Evolutionary conservation across 2,888 invertebrate genomes (phyloP).

Genomic region (Sceliomorpha sp.): DNA sequence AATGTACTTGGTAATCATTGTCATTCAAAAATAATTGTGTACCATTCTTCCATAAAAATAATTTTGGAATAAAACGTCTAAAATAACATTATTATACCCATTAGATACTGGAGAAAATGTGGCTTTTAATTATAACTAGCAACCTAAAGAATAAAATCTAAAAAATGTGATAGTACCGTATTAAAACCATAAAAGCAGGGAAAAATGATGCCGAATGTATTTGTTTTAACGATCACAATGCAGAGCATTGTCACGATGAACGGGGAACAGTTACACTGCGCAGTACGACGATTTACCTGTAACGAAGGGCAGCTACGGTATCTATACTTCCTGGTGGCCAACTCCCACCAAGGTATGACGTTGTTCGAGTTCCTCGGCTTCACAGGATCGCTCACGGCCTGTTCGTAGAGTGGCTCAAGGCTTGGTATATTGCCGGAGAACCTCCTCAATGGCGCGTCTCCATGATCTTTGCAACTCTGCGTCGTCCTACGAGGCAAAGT

Average conservation of each 20-base stretch:
- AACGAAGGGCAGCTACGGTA: constrained; percentile 91
- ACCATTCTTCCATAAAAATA: no score
- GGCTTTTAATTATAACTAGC: no score
- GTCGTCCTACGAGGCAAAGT: constrained; percentile 71
- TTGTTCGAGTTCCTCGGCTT: constrained; percentile 65
- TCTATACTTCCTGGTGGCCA: constrained; percentile 89
- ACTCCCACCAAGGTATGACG: constrained; percentile 91
- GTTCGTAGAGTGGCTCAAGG: constrained; percentile 80
- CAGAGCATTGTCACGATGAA: no score
- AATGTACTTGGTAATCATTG: no score
- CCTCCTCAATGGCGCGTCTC: constrained; percentile 65
- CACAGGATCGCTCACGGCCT: constrained; percentile 78
- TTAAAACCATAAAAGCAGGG: no score
- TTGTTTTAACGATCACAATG: background rate
- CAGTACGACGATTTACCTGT: constrained; percentile 82
- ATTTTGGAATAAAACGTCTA: no score
- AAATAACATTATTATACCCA: no score
- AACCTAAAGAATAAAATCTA: no score
- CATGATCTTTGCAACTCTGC: no score
- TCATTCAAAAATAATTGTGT: no score
- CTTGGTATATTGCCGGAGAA: constrained; percentile 71
- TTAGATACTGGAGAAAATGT: no score
- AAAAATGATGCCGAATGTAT: background rate
- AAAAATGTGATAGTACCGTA: no score
- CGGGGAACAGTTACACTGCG: background rate